Evolutionary conservation across 2,888 invertebrate species (phyloP).

Genomic region (Ametastegia equiseti): DNA sequence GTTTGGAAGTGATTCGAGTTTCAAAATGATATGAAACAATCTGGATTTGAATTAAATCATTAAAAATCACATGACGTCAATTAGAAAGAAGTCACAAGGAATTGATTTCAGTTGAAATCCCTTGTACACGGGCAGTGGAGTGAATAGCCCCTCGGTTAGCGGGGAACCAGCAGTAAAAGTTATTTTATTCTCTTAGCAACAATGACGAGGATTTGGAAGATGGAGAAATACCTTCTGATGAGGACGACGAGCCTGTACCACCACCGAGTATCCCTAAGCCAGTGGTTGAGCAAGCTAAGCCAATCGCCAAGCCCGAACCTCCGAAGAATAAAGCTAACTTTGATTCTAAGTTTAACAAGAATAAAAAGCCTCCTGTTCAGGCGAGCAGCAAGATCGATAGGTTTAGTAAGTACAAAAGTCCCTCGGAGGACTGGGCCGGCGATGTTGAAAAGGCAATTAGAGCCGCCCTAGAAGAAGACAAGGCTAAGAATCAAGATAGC

Average conservation of each 20-base stretch:
- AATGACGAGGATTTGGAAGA: slow-evolving; percentile 87
- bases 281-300: slow-evolving; percentile 57
- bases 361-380: slow-evolving; percentile 63
- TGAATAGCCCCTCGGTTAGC: too few species aligned
- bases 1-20: too few species aligned
- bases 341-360: slow-evolving; percentile 68
- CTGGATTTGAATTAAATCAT: too few species aligned
- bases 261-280: slow-evolving; percentile 57
- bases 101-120: too few species aligned
- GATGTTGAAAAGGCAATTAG: slow-evolving; percentile 88
- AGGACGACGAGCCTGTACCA: slow-evolving; percentile 76
- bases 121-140: too few species aligned
- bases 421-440: slow-evolving; percentile 86
- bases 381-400: slow-evolving; percentile 70
- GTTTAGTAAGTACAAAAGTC: slow-evolving; percentile 77
- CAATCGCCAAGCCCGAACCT: slow-evolving; percentile 70
- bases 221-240: slow-evolving; percentile 89
- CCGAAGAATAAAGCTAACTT: slow-evolving; percentile 70
- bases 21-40: too few species aligned
- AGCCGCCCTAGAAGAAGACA: slow-evolving; percentile 85
- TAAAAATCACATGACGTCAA: too few species aligned
- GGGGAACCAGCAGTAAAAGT: neutral
- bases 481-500: slow-evolving; percentile 64
- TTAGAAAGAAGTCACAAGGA: too few species aligned
- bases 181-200: slow-evolving; percentile 55